Evolutionary conservation across 2,113 vertebrate species (phyloP).

Genomic region (Thunnus maccoyii): DNA sequence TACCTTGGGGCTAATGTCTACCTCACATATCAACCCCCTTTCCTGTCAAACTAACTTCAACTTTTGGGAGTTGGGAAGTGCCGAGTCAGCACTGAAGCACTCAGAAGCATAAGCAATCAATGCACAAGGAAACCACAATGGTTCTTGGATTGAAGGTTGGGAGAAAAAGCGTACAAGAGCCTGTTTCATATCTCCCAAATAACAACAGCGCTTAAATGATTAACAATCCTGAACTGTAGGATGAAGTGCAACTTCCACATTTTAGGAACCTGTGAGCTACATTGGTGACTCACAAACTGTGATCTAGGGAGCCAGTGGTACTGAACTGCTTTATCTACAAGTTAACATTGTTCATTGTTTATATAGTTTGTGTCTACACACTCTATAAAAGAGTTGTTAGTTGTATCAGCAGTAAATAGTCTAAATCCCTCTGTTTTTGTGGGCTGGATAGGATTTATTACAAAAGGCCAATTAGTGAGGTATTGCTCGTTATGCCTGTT

Average conservation of each 20-base stretch:
- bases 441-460: not conserved
- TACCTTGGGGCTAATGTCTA: constrained; percentile 23
- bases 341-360: not conserved
- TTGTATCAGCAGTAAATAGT: not conserved
- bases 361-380: not conserved
- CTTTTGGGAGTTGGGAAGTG: constrained; percentile 43
- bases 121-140: constrained; percentile 12
- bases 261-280: not conserved
- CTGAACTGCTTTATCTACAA: not conserved
- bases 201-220: not conserved
- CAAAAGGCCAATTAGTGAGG: not conserved
- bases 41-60: constrained; percentile 62
- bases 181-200: constrained; percentile 20
- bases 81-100: constrained; percentile 45
- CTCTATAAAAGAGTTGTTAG: not conserved
- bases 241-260: too few species aligned
- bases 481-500: not conserved
- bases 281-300: not conserved
- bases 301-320: not conserved
- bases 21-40: constrained; percentile 26
- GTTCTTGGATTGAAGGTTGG: not conserved
- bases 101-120: constrained; percentile 19
- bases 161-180: constrained; percentile 6
- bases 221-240: not conserved
- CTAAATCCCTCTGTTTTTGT: not conserved